Evolutionary conservation across 2,797 vertebrate species (phyloP), one percentile per base, ranked within the genome.

Genomic region (Cottoperca gobio): DNA sequence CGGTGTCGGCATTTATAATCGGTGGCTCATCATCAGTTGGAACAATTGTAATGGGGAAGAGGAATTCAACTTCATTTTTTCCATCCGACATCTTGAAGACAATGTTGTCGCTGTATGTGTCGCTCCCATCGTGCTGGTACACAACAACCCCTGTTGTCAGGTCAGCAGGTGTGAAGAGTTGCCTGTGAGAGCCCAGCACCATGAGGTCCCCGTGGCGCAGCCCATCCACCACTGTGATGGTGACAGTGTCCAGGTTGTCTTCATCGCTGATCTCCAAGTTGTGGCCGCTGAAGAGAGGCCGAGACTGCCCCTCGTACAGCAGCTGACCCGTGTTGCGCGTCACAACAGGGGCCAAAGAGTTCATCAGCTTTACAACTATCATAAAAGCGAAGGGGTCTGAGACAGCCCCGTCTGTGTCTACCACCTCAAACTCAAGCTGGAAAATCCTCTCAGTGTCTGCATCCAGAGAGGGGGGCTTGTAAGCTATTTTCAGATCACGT

Each of bases 311-410:
- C 81, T 99, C 97, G 1, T 97, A 99, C n/a, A 99, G 95, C 64
- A 99, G 91, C 12, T 98, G 98, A 0, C 98, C 98, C 0, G 96
- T 96, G 91, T 99, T 99, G 6, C 95, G 94, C 0, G 95, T 97
- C 69, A 99, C 96, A 6, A 98, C 95, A 0, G 98, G 98, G 0
- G 97, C 98, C 76, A 99, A 76, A 0, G 96, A 95, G 87, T 99
- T 98, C 97, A 98, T 98, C 3, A 97, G 97, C 81, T 98, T 99
- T 64, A 99, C 97, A 16, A 98, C 97, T 2, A 99, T 96, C 94
- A 98, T 97, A 0, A 99, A 99, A 40, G 97, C 94, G 0, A 99
- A 98, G 4, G 97, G 96, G 43, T 98, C 97, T 0, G 98, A 99
- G 67, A 96, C 84, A 2, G 96, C 96, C 2, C 97, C 97, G 26